Evolutionary conservation across 2,888 invertebrate genomes (phyloP).

Genomic region (Heterodera filipjevi): DNA sequence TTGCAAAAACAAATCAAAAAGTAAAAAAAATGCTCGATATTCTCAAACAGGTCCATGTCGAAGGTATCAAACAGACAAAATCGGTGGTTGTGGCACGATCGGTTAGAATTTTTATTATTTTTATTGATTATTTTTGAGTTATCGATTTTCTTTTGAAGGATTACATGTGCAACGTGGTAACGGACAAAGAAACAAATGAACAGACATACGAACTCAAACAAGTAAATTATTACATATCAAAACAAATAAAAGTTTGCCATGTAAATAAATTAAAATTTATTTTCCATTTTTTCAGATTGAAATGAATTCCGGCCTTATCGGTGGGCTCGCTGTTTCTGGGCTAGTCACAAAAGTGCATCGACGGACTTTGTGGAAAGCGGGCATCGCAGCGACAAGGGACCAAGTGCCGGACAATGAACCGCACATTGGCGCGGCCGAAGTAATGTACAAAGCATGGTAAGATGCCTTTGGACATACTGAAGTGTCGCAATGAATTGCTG

Average conservation of each 20-base stretch:
- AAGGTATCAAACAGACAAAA: slow-evolving; percentile 1
- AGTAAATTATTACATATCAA: not conserved
- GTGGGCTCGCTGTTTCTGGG: not conserved
- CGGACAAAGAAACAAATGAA: not conserved
- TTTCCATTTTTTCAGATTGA: not conserved
- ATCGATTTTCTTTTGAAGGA: not conserved
- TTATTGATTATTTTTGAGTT: not conserved
- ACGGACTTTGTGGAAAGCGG: not conserved
- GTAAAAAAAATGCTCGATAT: not conserved
- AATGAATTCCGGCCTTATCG: not conserved
- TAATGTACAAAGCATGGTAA: not conserved
- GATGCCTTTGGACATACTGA: too few relatives aligned
- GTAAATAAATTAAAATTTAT: not conserved
- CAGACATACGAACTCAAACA: not conserved
- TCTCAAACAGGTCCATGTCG: not conserved
- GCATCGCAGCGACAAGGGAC: not conserved
- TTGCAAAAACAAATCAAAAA: not conserved
- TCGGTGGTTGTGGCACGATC: not conserved
- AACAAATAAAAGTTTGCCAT: not conserved
- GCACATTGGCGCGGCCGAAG: not conserved
- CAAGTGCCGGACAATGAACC: not conserved
- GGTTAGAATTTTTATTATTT: not conserved
- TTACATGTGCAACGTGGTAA: not conserved
- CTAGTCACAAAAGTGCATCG: not conserved
- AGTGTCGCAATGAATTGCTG: too few relatives aligned